Evolutionary conservation across 2,113 vertebrate species (phyloP).

Genomic region (Puffinus mauretanicus): DNA sequence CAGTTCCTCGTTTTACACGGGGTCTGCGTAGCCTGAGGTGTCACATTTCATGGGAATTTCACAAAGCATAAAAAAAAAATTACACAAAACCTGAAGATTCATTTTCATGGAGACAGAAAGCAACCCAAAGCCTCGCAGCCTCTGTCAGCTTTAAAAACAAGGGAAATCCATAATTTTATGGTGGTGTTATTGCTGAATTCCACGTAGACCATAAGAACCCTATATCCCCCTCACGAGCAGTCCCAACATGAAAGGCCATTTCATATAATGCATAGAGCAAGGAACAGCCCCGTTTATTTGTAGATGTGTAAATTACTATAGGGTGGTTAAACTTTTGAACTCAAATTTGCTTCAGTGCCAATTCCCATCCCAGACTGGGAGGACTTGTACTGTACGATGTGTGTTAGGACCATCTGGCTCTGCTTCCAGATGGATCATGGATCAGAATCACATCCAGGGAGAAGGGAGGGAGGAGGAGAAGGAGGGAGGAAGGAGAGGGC

Average conservation of each 20-base stretch:
- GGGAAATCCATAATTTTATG: conserved; percentile 58
- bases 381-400: background rate
- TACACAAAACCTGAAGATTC: conserved; percentile 2
- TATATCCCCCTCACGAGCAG: background rate
- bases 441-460: background rate
- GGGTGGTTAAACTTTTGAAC: conserved; percentile 58
- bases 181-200: conserved; percentile 39
- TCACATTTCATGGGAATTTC: conserved; percentile 61
- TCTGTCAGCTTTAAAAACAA: conserved; percentile 37
- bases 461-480: background rate
- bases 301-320: conserved; percentile 49
- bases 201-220: background rate
- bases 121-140: background rate
- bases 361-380: conserved; percentile 45
- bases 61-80: background rate
- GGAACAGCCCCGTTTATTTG: conserved; percentile 11
- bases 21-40: background rate
- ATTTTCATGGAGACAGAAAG: conserved; percentile 41
- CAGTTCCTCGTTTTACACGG: background rate
- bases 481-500: background rate
- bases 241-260: conserved; percentile 14
- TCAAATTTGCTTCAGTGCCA: background rate
- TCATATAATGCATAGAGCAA: background rate
- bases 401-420: background rate
- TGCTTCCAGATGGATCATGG: background rate